Evolutionary conservation across 2,113 vertebrate genomes (phyloP).

Genomic region (Pomatostomus ruficeps): DNA sequence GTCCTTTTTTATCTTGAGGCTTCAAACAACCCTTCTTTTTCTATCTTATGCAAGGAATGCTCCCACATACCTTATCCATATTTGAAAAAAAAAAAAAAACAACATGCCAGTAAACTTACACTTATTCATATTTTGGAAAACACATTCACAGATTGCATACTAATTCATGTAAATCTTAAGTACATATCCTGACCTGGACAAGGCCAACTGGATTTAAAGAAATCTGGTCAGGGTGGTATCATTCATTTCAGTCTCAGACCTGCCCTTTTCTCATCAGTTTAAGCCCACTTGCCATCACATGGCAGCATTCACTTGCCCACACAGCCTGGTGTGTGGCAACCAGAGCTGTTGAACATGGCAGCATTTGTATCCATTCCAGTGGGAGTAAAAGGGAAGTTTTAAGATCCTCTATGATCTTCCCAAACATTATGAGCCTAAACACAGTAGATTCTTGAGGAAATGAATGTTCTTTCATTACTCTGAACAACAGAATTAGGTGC

Average conservation of each 20-base stretch:
- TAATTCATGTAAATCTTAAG: neutral
- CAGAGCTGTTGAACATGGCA: neutral
- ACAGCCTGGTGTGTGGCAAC: fast-evolving
- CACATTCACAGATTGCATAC: fast-evolving
- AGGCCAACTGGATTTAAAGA: neutral
- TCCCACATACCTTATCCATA: neutral
- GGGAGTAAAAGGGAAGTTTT: neutral
- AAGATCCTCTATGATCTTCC: neutral
- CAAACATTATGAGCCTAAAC: neutral
- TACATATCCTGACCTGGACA: neutral
- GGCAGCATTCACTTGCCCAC: fast-evolving
- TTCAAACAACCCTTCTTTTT: neutral
- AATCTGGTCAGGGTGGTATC: neutral
- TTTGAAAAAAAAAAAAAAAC: neutral
- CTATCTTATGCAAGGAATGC: neutral
- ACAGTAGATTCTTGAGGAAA: neutral
- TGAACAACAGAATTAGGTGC: neutral
- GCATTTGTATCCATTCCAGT: neutral
- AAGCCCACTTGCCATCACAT: no score
- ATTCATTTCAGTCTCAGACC: neutral
- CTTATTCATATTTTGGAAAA: neutral
- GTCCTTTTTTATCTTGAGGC: neutral
- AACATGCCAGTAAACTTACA: neutral
- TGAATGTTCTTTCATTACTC: neutral
- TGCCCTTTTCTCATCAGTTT: neutral